These are phyloP conservation scores for Ethmia dodecea DNA, from an alignment of 2,888 invertebrate species.

Conservation along the genomic window DNA sequence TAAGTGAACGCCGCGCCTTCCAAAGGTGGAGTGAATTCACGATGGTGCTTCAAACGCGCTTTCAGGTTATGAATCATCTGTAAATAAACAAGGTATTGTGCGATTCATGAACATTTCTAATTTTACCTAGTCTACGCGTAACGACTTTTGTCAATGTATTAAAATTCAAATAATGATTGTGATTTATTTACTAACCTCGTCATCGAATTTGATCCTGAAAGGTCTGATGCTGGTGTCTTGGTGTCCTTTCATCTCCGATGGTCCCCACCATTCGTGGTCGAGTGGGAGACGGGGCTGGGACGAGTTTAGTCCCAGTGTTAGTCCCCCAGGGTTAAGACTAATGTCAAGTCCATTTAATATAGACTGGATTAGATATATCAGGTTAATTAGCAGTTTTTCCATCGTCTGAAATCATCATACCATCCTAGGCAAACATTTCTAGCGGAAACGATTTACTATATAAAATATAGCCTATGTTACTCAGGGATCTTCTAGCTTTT, in stretches of 20 bases:
- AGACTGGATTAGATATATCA: no score
- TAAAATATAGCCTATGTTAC: no score
- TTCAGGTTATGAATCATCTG: conserved; percentile 52
- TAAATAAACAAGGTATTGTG: not conserved
- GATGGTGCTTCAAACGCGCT: conserved; percentile 38
- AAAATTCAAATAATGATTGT: not conserved
- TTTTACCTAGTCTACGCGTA: not conserved
- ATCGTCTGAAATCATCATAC: no score
- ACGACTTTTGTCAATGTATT: not conserved
- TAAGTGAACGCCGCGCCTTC: conserved; percentile 86
- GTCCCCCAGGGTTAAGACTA: no score
- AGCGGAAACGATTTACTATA: no score
- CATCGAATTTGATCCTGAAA: conserved; percentile 77
- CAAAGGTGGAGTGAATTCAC: conserved; percentile 71
- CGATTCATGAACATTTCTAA: not conserved
- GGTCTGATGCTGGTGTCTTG: conserved; percentile 74
- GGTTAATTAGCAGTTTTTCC: no score
- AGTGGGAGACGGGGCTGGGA: no score
- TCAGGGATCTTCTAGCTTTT: no score
- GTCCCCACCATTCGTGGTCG: conserved; percentile 78
- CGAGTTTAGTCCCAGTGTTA: no score
- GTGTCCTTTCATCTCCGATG: conserved; percentile 50
- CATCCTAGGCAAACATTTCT: no score
- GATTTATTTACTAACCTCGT: conserved; percentile 57
- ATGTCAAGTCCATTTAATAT: no score